Percentiles rank a stretch among this genome's conserved stretches.
These are phyloP conservation scores for Acronicta leporina DNA, from an alignment of 2,888 invertebrate genomes.

Conservation along the genomic window DNA sequence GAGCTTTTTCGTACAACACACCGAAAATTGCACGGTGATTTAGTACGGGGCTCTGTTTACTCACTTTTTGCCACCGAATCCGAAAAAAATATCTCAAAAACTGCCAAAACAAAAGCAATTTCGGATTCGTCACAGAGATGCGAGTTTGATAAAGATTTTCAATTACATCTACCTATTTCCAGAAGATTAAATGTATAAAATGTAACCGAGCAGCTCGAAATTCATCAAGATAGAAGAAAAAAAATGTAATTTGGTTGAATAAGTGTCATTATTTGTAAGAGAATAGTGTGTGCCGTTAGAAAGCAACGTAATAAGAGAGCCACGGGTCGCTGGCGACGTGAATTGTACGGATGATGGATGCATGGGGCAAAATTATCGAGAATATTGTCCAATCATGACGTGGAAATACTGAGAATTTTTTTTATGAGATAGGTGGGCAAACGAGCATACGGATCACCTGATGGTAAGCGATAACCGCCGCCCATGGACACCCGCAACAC, in stretches of 20 bases:
- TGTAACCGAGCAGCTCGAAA: constrained; percentile 17
- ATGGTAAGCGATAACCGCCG: too few species aligned
- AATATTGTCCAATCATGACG: constrained; percentile 41
- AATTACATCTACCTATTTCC: constrained; percentile 32
- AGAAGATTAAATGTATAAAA: constrained; percentile 33
- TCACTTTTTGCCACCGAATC: constrained; percentile 49
- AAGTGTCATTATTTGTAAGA: constrained; percentile 63
- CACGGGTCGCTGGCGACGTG: constrained; percentile 48
- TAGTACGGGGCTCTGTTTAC: constrained; percentile 45
- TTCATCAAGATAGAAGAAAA: constrained; percentile 52
- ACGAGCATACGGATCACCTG: too few species aligned
- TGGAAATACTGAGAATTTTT: constrained; percentile 14
- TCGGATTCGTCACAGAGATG: constrained; percentile 51
- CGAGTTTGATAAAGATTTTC: constrained; percentile 31
- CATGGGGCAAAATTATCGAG: constrained; percentile 40
- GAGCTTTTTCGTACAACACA: constrained; percentile 18
- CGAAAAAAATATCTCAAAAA: constrained; percentile 27
- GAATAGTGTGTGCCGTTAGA: constrained; percentile 65
- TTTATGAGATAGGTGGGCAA: too few species aligned
- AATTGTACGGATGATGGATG: constrained; percentile 41
- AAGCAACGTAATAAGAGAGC: constrained; percentile 62
- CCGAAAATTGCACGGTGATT: constrained; percentile 42
- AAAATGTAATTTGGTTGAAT: constrained; percentile 62
- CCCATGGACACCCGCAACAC: too few species aligned
- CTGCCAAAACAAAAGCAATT: constrained; percentile 46